These are phyloP conservation scores for Hartigia nigra DNA, from an alignment of 2,888 invertebrate genomes.

Conservation along the genomic window DNA sequence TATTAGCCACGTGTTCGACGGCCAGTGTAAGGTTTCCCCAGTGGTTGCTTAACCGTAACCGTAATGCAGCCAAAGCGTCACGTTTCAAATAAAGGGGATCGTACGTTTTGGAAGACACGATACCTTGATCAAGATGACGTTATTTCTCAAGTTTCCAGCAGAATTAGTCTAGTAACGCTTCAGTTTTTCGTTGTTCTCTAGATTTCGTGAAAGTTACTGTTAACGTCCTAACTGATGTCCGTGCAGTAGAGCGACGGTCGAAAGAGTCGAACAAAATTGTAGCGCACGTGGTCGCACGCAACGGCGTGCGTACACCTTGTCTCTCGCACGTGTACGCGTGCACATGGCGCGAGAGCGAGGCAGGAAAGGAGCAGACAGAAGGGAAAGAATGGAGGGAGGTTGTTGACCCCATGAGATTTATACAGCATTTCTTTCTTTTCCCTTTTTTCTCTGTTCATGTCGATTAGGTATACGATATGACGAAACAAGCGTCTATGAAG, in stretches of 20 bases:
- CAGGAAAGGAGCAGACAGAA: not conserved
- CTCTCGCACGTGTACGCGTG: slow-evolving; percentile 8
- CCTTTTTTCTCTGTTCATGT: slow-evolving; percentile 2
- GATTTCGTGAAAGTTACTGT: not conserved
- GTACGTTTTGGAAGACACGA: not conserved
- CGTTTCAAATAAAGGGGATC: not conserved
- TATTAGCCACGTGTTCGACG: not conserved
- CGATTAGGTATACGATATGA: not conserved
- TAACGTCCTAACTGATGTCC: not conserved
- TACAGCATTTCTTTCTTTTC: slow-evolving; percentile 6
- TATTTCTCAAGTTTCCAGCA: not conserved
- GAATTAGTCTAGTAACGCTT: not conserved
- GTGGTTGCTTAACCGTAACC: not conserved
- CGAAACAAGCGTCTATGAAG: not conserved
- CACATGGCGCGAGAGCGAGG: slow-evolving; percentile 17
- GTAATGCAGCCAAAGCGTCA: not conserved
- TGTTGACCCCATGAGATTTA: slow-evolving; percentile 10
- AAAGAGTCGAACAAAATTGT: not conserved
- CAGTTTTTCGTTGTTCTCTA: not conserved
- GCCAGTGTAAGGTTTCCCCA: not conserved
- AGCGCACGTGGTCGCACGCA: slow-evolving; percentile 4
- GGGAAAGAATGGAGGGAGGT: slow-evolving; percentile 2
- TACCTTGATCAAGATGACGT: not conserved
- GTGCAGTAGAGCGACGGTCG: not conserved
- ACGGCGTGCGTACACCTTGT: slow-evolving; percentile 13